These are phyloP conservation scores for Pedionomus torquatus DNA, from an alignment of 2,113 vertebrate genomes.

Conservation along the genomic window DNA sequence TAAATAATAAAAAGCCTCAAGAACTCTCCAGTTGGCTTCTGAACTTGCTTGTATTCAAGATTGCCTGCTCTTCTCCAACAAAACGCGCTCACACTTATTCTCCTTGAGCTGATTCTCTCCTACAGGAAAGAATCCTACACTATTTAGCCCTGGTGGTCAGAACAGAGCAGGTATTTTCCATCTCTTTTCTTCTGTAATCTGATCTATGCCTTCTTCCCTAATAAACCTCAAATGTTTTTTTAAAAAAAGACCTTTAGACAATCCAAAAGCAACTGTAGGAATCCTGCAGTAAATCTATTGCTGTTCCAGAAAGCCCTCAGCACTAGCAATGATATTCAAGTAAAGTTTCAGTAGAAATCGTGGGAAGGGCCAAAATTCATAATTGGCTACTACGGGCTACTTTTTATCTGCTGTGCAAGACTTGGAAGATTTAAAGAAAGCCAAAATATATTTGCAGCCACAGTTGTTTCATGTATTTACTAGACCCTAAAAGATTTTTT, in stretches of 20 bases:
- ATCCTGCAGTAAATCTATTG: background rate
- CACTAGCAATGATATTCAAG: background rate
- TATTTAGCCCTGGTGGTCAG: background rate
- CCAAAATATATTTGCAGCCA: background rate
- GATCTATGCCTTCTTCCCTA: background rate
- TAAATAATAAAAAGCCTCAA: background rate
- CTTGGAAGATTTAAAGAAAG: background rate
- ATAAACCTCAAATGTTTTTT: background rate
- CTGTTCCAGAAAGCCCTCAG: background rate
- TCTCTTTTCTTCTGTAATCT: background rate
- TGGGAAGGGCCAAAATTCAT: background rate
- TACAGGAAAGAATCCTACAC: background rate
- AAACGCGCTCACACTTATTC: background rate
- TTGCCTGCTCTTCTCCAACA: background rate
- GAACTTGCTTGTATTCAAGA: fast-evolving
- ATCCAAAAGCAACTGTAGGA: background rate
- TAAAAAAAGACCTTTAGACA: background rate
- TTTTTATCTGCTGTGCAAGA: background rate
- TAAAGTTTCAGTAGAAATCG: background rate
- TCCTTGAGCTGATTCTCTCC: background rate
- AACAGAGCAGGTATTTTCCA: background rate
- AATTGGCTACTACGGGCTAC: background rate
- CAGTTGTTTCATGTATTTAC: background rate
- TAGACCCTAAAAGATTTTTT: background rate
- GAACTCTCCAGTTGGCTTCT: background rate